phyloP scores from a whole-genome alignment of 2,888 invertebrate genomes.

The Cantharis rustica region DNA sequence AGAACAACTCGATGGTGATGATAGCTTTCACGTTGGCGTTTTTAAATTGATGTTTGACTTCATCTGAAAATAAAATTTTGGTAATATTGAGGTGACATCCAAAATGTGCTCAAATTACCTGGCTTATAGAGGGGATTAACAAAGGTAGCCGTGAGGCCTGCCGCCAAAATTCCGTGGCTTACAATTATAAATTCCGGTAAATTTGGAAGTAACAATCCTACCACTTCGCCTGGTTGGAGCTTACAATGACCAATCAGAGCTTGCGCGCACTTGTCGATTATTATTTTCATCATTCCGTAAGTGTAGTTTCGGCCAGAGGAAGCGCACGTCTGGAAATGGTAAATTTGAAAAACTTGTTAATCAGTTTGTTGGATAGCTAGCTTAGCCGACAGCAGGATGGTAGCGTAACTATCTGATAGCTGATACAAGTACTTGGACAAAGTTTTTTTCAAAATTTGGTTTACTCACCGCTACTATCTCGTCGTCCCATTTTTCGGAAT shows the following conservation, averaged over 20 bases:
- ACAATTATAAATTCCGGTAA: conserved; percentile 70
- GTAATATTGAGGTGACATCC: neutral
- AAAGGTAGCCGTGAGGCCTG: conserved; percentile 69
- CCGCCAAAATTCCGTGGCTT: conserved; percentile 69
- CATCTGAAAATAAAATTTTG: conserved; percentile 57
- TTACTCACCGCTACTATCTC: conserved; percentile 68
- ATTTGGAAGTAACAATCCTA: conserved; percentile 72
- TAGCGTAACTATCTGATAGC: no score
- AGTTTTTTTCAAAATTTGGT: neutral
- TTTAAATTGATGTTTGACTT: conserved; percentile 66
- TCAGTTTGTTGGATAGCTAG: no score
- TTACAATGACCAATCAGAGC: conserved; percentile 62
- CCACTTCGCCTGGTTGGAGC: conserved; percentile 65
- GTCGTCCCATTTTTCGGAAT: conserved; percentile 62
- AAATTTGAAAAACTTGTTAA: neutral
- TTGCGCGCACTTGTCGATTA: conserved; percentile 63
- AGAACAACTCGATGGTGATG: conserved; percentile 66
- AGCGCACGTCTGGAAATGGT: conserved; percentile 66
- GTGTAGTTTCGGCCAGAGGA: conserved; percentile 68
- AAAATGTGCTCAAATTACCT: conserved; percentile 57
- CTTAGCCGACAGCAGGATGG: no score
- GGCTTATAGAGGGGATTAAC: conserved; percentile 73
- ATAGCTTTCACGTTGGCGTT: conserved; percentile 68
- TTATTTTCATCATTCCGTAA: conserved; percentile 64
- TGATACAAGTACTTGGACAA: neutral